Evolutionary conservation across 1,140 invertebrate genomes (phyloP), one percentile per base, ranked within the genome.

Genomic region (Goniozus legneri): DNA sequence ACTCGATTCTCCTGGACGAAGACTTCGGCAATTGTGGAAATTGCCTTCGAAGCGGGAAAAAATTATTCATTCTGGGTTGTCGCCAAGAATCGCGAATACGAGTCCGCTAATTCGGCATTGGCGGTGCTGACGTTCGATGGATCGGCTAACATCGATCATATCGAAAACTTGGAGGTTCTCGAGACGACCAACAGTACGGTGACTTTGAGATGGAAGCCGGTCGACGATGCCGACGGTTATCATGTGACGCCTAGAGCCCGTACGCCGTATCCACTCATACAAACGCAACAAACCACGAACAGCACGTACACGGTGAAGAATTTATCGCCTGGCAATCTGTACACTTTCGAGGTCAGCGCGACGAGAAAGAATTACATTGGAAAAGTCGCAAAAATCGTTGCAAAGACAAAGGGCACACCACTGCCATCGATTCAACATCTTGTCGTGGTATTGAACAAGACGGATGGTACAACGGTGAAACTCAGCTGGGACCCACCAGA

Each of bases 31-130:
- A 52, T 80, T 2, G 65, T 85, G 3, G 76, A 75, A 16, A 66
- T 79, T 3, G 73, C 77, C 45, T 90, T 88, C 54, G 71, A 79
- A 39, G 77, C 82, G 13, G 78, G 80, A 14, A 69, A 62, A 3
- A 81, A 80, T 42, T 91, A 91, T 65, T 82, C 83, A 0, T 89
- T 91, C 71, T 88, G 85, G 84, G 86, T 91, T n/a, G 73, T 80
- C 0, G 87, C 86, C 2, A 78, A 78, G 34, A 89, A 88, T 61
- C 64, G 65, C 14, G 68, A 71, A 1, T 74, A 71, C 54, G 76
- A 79, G 27, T 88, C 87, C 0, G 62, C 70, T 3, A 72, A 75
- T 0, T 87, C 86, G 0, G 65, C 76, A 24, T 71, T 81, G 8
- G 70, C 67, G n/a, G 78, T 61, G 3, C 57, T 87, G 4, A 69